Evolutionary conservation across 2,113 vertebrate genomes (phyloP).

Genomic region (Xenus cinereus): DNA sequence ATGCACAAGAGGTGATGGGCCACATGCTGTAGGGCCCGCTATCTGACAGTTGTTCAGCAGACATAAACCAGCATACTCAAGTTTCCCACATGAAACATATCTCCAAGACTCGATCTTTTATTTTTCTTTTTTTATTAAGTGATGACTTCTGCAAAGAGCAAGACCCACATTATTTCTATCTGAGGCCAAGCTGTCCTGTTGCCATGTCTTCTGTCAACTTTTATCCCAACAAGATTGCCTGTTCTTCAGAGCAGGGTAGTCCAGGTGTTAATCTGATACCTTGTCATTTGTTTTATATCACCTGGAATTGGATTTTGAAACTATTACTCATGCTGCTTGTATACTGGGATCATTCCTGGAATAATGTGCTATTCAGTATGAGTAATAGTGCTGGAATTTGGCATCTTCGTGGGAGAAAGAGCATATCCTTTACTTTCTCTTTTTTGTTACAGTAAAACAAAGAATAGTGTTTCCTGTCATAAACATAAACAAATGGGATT

Average conservation of each 20-base stretch:
- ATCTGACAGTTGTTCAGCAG: conserved; percentile 54
- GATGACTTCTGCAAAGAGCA: conserved; percentile 42
- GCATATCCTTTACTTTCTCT: background rate
- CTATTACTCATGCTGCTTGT: background rate
- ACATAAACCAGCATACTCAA: conserved; percentile 55
- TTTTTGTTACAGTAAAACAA: background rate
- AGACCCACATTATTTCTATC: background rate
- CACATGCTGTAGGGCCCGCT: conserved; percentile 40
- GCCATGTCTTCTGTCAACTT: conserved; percentile 31
- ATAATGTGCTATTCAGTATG: background rate
- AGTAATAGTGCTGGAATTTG: conserved; percentile 24
- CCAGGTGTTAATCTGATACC: conserved; percentile 43
- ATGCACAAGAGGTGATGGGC: conserved; percentile 57
- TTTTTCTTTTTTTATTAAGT: conserved; percentile 13
- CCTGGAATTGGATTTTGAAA: conserved; percentile 14
- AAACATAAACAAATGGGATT: background rate
- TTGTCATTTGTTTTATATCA: conserved; percentile 41
- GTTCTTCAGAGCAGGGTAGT: background rate
- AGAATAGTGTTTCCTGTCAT: background rate
- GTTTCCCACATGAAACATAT: conserved; percentile 49
- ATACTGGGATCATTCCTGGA: background rate
- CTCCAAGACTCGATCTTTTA: background rate
- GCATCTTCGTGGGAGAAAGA: conserved; percentile 1
- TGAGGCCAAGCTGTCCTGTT: conserved; percentile 21
- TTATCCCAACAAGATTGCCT: conserved; percentile 7